Base-by-base conservation (phyloP, 2,888 invertebrate species). In the Catonia carolina region DNA sequence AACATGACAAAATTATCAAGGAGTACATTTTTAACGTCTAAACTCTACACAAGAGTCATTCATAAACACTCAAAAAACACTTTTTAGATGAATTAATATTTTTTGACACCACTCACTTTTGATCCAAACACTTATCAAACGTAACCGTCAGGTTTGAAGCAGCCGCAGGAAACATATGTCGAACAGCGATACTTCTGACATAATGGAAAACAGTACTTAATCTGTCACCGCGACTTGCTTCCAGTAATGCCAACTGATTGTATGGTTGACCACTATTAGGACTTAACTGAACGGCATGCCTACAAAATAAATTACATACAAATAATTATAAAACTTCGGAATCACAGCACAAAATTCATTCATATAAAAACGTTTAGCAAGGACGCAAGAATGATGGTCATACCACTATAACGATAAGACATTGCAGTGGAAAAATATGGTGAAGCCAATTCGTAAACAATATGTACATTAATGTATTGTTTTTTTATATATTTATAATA, bases 121-220 rank as follows among this genome's bases (percentile, higher is more conserved):
- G 73, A 70, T 76, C 64, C 73, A 77, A 52, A 77, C 69, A 52
- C 79, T 66, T 67, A 35, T 77, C 77, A 62, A 89, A 78, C 20
- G 88, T 86, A 67, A 86, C 83, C 51, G 84, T 80, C 50, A 93
- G 76, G 75, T 92, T 92, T 51, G 85, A 83, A 31, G 84, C 81
- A 31, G 91, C 89, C 33, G 86, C 88, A 10, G 89, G 87, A 75
- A 92, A 92, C 33, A 91, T 90, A 71, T 88, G 86, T 67, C 86
- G 83, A 52, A 91, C 89, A 8, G 88, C 82, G 64, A 91, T 81
- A 62, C 89, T 87, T 62, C 91, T 79, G 58, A 88, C 84, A 73
- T 92, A 91, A 76, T 89, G 88, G 75, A 89, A 92, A 55, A 91
- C 85, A 2, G 89, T 88, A 53, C 85, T 84, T 61, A 93, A 77